Percentiles rank a stretch among this genome's conserved stretches.
phyloP scores from a whole-genome alignment of 2,888 invertebrate species.

The Spatulosminthurus flaviceps region DNA sequence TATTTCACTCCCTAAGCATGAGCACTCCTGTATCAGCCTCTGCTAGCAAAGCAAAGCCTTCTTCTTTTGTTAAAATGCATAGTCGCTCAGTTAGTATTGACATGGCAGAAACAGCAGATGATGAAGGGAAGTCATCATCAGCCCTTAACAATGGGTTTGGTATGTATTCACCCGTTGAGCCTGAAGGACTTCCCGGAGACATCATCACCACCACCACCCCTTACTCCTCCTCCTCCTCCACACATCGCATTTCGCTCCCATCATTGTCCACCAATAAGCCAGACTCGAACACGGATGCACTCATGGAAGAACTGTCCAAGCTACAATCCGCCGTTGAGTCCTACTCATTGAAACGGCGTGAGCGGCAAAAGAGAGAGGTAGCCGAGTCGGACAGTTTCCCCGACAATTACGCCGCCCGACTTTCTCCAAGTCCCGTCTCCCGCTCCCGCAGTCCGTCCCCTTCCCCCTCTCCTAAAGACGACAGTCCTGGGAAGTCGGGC shows the following conservation, averaged over 20 bases:
- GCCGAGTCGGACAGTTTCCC: conserved; percentile 22
- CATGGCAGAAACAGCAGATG: conserved; percentile 47
- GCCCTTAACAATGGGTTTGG: conserved; percentile 48
- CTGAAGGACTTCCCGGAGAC: conserved; percentile 18
- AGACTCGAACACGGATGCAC: conserved; percentile 60
- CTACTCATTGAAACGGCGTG: conserved; percentile 57
- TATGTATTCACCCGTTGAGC: conserved; percentile 24
- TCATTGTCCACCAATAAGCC: conserved; percentile 43
- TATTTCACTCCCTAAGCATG: conserved; percentile 61
- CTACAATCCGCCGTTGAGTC: conserved; percentile 62
- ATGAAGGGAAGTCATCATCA: conserved; percentile 12
- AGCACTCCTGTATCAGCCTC: conserved; percentile 60
- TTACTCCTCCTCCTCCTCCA: conserved; percentile 28
- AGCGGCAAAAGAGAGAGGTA: conserved; percentile 53
- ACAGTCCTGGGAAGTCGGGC: conserved; percentile 52
- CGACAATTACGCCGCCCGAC: conserved; percentile 32
- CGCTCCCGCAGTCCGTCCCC: conserved; percentile 56
- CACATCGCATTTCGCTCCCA: background rate
- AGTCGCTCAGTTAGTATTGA: conserved; percentile 59
- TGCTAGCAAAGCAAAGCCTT: conserved; percentile 59
- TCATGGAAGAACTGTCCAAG: conserved; percentile 62
- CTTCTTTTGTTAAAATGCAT: conserved; percentile 60
- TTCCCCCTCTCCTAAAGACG: conserved; percentile 52
- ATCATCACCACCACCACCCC: too few species aligned
- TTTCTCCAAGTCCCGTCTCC: conserved; percentile 54